phyloP scores from a whole-genome alignment of 1,140 invertebrate genomes.

The Drosophila arizonae region DNA sequence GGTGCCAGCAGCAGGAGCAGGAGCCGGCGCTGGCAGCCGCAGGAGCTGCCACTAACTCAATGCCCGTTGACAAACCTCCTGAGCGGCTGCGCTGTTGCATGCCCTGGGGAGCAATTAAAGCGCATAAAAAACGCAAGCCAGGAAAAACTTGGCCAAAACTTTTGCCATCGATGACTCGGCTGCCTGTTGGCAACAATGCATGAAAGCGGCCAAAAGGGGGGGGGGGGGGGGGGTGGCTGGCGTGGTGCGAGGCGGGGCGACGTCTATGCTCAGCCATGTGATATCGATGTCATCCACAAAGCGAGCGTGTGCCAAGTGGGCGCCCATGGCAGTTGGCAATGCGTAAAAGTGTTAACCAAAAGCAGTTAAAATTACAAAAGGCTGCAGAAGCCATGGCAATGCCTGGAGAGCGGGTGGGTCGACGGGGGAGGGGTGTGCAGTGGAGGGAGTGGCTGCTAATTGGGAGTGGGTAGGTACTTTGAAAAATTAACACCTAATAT shows the following conservation, averaged over 20 bases:
- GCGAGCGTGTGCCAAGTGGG: conserved; percentile 21
- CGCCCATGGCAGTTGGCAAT: conserved; percentile 62
- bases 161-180: conserved; percentile 73
- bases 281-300: conserved; percentile 61
- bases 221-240: background rate
- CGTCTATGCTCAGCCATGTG: conserved; percentile 47
- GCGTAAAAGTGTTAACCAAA: conserved; percentile 81
- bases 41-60: conserved; percentile 47
- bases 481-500: conserved; percentile 81
- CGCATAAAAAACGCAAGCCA: conserved; percentile 58
- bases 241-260: background rate
- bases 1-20: too few relatives aligned
- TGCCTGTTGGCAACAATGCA: conserved; percentile 5
- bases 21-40: background rate
- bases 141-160: conserved; percentile 73
- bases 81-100: background rate
- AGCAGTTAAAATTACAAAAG: conserved; percentile 81
- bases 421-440: background rate
- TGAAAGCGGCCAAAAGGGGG: background rate
- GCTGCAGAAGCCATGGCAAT: conserved; percentile 70
- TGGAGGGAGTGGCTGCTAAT: background rate
- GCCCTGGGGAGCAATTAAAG: conserved; percentile 71
- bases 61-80: conserved; percentile 44
- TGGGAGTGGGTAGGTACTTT: conserved; percentile 41
- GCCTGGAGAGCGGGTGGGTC: conserved; percentile 15